These are phyloP conservation scores for Serrognathus titanus DNA, from an alignment of 2,888 invertebrate genomes.

Conservation along the genomic window DNA sequence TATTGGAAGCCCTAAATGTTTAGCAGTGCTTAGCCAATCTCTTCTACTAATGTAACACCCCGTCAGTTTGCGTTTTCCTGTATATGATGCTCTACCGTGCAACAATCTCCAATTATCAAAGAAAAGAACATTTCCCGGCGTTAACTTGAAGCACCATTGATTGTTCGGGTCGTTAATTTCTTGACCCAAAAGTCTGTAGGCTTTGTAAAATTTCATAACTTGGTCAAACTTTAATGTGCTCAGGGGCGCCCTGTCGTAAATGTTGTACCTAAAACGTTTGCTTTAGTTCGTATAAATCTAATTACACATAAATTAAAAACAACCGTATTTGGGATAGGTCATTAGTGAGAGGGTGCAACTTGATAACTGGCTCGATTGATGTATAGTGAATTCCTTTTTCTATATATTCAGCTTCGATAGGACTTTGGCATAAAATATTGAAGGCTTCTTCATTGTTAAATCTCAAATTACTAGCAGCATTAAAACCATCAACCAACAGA, in stretches of 20 bases:
- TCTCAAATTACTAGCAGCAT: slow-evolving; percentile 58
- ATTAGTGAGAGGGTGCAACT: slow-evolving; percentile 53
- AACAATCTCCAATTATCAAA: slow-evolving; percentile 78
- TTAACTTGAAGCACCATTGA: slow-evolving; percentile 59
- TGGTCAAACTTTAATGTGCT: slow-evolving; percentile 52
- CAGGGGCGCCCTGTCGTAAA: slow-evolving; percentile 69
- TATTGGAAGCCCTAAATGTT: slow-evolving; percentile 17
- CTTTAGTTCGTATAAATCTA: background rate
- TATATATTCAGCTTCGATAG: slow-evolving; percentile 63
- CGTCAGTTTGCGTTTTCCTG: slow-evolving; percentile 62
- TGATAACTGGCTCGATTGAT: slow-evolving; percentile 59
- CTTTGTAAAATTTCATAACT: slow-evolving; percentile 60
- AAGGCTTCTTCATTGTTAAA: slow-evolving; percentile 56
- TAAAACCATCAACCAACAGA: slow-evolving; percentile 71
- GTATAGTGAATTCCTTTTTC: slow-evolving; percentile 60
- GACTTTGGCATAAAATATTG: slow-evolving; percentile 55
- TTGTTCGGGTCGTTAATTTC: slow-evolving; percentile 52
- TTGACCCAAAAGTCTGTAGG: slow-evolving; percentile 54
- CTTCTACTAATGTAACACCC: slow-evolving; percentile 73
- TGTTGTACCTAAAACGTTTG: slow-evolving; percentile 58
- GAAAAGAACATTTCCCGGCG: slow-evolving; percentile 67
- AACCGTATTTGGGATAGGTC: slow-evolving; percentile 62
- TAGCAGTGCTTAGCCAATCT: slow-evolving; percentile 63
- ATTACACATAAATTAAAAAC: background rate
- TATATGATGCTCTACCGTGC: slow-evolving; percentile 69